Conservation (phyloP, 2,113 vertebrate genomes). For the Rhinogobius similis region DNA sequence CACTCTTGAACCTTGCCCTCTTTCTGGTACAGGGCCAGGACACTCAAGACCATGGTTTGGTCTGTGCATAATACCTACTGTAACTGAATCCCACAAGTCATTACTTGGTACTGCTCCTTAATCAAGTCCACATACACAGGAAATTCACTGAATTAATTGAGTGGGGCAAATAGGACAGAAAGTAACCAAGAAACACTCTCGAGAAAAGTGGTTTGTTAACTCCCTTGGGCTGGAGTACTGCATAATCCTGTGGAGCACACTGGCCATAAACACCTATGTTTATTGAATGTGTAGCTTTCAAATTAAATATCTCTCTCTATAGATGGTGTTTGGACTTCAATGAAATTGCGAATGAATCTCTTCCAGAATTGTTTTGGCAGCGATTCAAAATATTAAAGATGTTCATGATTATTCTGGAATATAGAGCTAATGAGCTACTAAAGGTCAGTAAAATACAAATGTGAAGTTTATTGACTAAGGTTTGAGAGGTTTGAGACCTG, state of each 20-base stretch:
- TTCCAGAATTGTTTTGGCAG: background rate
- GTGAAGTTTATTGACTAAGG: background rate
- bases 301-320: background rate
- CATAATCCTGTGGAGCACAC: background rate
- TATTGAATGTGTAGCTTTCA: background rate
- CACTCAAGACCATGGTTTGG: background rate
- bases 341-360: background rate
- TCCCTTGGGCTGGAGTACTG: background rate
- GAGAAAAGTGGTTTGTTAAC: slow-evolving; percentile 9
- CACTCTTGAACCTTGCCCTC: background rate
- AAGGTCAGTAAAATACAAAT: background rate
- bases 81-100: slow-evolving; percentile 6
- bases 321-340: too few species aligned
- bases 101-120: slow-evolving; percentile 1
- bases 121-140: slow-evolving; percentile 9
- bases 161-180: slow-evolving; percentile 1
- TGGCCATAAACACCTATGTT: background rate
- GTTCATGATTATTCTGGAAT: background rate
- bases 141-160: slow-evolving; percentile 21
- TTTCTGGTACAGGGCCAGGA: background rate
- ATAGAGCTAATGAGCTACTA: background rate
- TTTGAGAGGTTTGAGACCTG: background rate
- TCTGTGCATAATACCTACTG: slow-evolving; percentile 2
- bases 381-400: background rate
- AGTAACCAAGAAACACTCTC: background rate